These are phyloP conservation scores for Hesperophylax magnus DNA, from an alignment of 1,140 invertebrate genomes.

Conservation along the genomic window DNA sequence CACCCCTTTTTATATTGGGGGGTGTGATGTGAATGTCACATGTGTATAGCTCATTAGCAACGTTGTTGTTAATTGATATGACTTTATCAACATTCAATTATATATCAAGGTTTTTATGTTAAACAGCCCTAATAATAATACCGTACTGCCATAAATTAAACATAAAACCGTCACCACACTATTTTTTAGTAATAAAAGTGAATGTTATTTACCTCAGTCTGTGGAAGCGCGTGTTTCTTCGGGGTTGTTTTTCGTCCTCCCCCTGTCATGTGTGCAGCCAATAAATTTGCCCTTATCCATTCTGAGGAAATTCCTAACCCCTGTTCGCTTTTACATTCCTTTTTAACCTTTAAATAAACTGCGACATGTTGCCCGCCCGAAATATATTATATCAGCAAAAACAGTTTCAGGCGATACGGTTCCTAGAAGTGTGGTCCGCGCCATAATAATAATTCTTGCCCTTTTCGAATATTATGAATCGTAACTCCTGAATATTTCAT, in stretches of 20 bases:
- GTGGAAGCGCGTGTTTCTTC: constrained; percentile 8
- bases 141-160: too few relatives aligned
- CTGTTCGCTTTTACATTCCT: constrained; percentile 42
- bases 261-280: constrained; percentile 40
- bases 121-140: too few relatives aligned
- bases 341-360: constrained; percentile 45
- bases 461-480: too few relatives aligned
- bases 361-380: constrained; percentile 28
- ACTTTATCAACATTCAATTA: too few relatives aligned
- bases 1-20: too few relatives aligned
- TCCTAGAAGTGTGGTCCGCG: constrained; percentile 2
- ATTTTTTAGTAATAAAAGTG: not conserved
- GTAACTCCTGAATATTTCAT: too few relatives aligned
- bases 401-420: not conserved
- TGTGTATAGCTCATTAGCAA: too few relatives aligned
- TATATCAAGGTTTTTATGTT: too few relatives aligned
- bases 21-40: too few relatives aligned
- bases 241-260: constrained; percentile 29
- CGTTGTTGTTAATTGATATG: too few relatives aligned
- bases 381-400: constrained; percentile 38
- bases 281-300: constrained; percentile 49
- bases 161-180: not conserved
- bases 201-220: not conserved
- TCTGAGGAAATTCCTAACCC: constrained; percentile 42
- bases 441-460: not conserved